A percentile compares a stretch with the other conserved stretches of the same genome.
Evolutionary conservation across 2,113 vertebrate species (phyloP).

Genomic region (Semnornis frantzii): DNA sequence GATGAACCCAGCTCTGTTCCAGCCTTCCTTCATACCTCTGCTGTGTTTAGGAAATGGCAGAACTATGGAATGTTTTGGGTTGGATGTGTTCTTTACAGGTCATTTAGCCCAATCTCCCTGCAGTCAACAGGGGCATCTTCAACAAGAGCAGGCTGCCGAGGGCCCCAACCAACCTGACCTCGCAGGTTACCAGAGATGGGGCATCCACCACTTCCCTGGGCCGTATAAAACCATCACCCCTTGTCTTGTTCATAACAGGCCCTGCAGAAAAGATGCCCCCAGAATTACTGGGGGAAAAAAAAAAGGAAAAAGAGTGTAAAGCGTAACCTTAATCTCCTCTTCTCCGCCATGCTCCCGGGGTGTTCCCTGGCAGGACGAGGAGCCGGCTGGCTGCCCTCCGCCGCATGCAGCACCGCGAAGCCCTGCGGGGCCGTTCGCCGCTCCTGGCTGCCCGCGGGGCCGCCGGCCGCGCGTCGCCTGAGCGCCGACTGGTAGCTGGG

Average conservation of each 20-base stretch:
- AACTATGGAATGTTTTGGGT: too few relatives aligned
- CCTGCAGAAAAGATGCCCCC: not conserved
- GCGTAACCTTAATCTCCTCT: slow-evolving; percentile 80
- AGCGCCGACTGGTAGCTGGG: slow-evolving; percentile 89
- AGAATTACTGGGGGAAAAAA: too few relatives aligned
- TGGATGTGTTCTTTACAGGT: not conserved
- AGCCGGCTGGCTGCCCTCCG: not conserved
- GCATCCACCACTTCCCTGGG: not conserved
- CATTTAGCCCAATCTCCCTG: not conserved
- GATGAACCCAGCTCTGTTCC: not conserved
- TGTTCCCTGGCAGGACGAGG: slow-evolving; percentile 73
- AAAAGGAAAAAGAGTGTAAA: not conserved
- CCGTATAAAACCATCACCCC: not conserved
- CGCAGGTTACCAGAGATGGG: not conserved
- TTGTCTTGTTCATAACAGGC: not conserved
- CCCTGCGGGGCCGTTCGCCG: not conserved
- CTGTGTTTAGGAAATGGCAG: accelerated
- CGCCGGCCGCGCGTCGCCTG: slow-evolving; percentile 72
- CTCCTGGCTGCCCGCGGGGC: not conserved
- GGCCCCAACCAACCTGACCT: not conserved
- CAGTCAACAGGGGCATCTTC: not conserved
- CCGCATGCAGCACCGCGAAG: not conserved
- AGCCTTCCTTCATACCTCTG: not conserved
- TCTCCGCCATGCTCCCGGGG: slow-evolving; percentile 77
- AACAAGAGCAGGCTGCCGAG: not conserved